These are phyloP conservation scores for Nasonovia ribisnigri DNA, from an alignment of 2,888 invertebrate genomes.

Conservation along the genomic window DNA sequence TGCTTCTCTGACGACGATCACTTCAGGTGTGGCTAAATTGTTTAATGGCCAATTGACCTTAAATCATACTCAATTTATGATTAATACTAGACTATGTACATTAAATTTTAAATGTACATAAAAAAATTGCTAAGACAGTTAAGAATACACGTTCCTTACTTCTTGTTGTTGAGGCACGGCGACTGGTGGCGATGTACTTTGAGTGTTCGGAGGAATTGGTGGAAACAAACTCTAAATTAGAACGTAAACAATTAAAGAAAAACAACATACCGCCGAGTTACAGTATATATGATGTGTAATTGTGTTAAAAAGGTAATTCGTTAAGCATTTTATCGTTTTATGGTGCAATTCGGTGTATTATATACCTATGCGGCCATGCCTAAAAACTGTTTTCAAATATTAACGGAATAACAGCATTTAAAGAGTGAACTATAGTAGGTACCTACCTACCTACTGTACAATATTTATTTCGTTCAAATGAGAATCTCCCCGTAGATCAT, in stretches of 20 bases:
- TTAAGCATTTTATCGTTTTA: neutral
- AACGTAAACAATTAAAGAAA: neutral
- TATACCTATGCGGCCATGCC: neutral
- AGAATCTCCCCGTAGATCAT: neutral
- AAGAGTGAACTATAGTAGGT: too few species aligned
- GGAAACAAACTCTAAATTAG: conserved; percentile 54
- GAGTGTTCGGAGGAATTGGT: neutral
- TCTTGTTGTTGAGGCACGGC: neutral
- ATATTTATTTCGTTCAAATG: neutral
- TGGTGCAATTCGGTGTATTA: neutral
- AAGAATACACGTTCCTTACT: conserved; percentile 46
- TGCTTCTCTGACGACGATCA: neutral
- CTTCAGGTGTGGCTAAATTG: conserved; percentile 4
- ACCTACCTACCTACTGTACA: too few species aligned
- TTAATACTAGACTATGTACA: conserved; percentile 37
- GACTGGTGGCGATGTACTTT: neutral
- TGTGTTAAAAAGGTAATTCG: neutral
- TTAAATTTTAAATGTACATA: neutral
- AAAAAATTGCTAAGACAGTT: neutral
- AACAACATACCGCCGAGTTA: neutral
- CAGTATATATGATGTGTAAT: neutral
- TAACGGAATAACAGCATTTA: neutral
- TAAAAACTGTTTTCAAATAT: neutral
- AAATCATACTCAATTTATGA: conserved; percentile 53
- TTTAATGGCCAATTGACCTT: conserved; percentile 37